Base-by-base conservation (phyloP, 2,888 invertebrate genomes). In the Amphipoea oculea region DNA sequence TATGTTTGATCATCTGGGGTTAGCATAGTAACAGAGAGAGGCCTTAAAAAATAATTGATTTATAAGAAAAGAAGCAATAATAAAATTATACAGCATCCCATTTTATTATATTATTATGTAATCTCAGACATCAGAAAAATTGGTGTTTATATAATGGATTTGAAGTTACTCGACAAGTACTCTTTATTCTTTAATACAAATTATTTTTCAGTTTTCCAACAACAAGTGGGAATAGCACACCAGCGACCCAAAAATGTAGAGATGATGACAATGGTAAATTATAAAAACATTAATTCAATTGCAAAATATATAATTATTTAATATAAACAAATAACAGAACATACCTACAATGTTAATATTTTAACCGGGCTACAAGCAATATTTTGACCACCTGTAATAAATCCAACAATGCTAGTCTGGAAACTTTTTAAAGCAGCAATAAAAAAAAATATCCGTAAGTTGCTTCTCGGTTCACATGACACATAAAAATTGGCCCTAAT, bases 261-360 rank as follows among this genome's bases (percentile, higher is more conserved):
- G 95, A 96, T 89, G 96, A 96, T 91, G 96, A 96, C 68, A 95
- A 96, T 92, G 96, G 96, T 96, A 93, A 85, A 67, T 48, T 77
- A 9, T 36, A 14, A 17, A 23, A 57, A 36, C 1, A 71, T 2
- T 48, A 0, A 40, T 79, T 78, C 2, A n/a, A 45, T 45, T 48
- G n/a, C 14, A 45, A 63, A 23, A 63, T 36, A 29, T 23, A 17
- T 36, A 62, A 14, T 62, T 29, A 70, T 36, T 14, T 36, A 14
- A 23, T 23, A 20, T 42, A 23, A 29, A 7, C 7, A 29, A 12
- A n/a, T 14, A 60, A n/a, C 4, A 29, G n/a, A 29, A 60, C 4
- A 40, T 40, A 7, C 29, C 20, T 23, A 68, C 20, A 11, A 11
- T 12, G 2, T 68, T 29, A 29, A 12, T 48, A 20, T 45, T 11